These are phyloP conservation scores for Origma solitaria DNA, from an alignment of 2,113 vertebrate species.

Conservation along the genomic window DNA sequence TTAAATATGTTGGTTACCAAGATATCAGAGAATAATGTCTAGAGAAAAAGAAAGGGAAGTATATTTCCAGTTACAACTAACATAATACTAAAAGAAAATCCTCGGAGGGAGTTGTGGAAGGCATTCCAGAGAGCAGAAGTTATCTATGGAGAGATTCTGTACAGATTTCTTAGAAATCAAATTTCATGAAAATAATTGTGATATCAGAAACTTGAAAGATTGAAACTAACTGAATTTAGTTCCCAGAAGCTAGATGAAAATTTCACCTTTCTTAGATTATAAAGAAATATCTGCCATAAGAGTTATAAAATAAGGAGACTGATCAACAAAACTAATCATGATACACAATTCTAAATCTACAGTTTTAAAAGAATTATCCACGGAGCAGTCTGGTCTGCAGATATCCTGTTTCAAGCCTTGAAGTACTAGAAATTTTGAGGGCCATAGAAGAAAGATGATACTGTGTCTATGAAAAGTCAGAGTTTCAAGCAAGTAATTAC, in stretches of 20 bases:
- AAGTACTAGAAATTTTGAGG: neutral
- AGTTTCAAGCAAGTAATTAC: neutral
- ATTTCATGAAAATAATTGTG: neutral
- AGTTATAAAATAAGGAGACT: neutral
- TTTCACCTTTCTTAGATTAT: neutral
- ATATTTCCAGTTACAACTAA: neutral
- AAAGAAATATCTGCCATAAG: neutral
- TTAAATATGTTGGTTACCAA: neutral
- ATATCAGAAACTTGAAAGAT: neutral
- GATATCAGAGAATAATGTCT: neutral
- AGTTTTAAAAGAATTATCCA: neutral
- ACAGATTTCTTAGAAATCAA: neutral
- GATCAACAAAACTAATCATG: neutral
- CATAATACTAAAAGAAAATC: neutral
- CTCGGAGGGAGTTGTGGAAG: neutral
- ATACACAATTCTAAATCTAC: neutral
- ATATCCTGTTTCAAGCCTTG: neutral
- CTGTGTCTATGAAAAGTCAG: neutral
- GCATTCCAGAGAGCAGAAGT: neutral
- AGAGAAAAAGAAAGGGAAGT: neutral
- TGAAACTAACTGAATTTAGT: neutral
- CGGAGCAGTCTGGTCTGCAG: neutral
- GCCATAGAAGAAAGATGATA: neutral
- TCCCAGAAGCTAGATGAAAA: neutral
- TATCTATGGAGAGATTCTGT: neutral